Base-by-base conservation (phyloP, 2,888 invertebrate genomes). In the Noctuana brunneofusca region DNA sequence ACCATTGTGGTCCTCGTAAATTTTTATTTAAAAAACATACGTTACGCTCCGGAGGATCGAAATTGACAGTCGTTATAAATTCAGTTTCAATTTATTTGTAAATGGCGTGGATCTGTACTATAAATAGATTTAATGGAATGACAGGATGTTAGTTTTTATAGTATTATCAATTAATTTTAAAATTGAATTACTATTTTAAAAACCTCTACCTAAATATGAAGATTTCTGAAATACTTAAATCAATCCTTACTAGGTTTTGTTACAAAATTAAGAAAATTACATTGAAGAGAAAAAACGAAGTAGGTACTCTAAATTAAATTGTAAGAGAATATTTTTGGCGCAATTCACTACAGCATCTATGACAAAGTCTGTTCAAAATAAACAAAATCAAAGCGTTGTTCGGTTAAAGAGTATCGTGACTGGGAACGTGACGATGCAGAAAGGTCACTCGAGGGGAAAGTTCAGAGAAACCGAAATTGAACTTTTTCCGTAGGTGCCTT, bases 381-480 rank as follows among this genome's bases (percentile, higher is more conserved):
- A 50, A 62, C 41, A 49, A 20, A 20, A 41, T 49, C 14, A 41
- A 49, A n/a, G 49, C 32, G 8, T 35, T 58, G 8, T 32, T 56
- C 50, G 32, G 50, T 43, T 52, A 56, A 57, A 56, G 49, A 49
- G 22, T 50, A 46, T 56, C 56, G 63, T 63, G 58, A 64, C 65
- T 64, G 63, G 46, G 65, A 66, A 75, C 75, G 76, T 78, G 79
- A 78, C 78, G 67, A 66, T 63, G 70, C 69, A 74, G 68, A 76
- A 81, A 63, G 63, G 63, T 58, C 63, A 52, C 14, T 12, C 43
- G 43, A 53, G 80, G 83, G 79, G 84, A 87, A 86, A 87, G 87
- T 86, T 81, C 81, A 80, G 68, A 75, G 83, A 81, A 81, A 82
- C 79, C 77, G 71, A 74, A 75, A 76, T 71, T 77, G 76, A 72